Percentiles rank a stretch among this genome's conserved stretches.
These are phyloP conservation scores for Pseudois nayaur DNA, from an alignment of 2,113 vertebrate species.

Conservation along the genomic window DNA sequence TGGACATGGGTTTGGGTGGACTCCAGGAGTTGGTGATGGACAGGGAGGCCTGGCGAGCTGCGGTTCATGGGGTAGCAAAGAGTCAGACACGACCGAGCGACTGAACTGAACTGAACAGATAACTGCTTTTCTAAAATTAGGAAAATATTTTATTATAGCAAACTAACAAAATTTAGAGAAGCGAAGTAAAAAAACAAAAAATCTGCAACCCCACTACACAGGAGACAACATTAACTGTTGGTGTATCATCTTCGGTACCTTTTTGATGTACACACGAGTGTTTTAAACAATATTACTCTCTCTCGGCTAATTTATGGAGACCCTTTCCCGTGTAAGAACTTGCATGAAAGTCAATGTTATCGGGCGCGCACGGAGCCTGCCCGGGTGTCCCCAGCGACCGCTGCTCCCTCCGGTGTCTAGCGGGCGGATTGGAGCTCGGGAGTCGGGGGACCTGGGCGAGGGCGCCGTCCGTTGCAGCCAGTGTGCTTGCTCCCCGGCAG, in stretches of 20 bases:
- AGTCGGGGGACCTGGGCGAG: not conserved
- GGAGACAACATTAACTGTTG: not conserved
- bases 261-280: not conserved
- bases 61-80: too few relatives aligned
- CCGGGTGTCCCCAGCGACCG: not conserved
- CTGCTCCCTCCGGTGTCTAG: not conserved
- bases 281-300: not conserved
- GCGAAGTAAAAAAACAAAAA: not conserved
- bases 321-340: not conserved
- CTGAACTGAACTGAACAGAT: not conserved
- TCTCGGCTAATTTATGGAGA: not conserved
- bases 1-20: too few relatives aligned
- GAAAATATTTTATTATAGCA: not conserved
- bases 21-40: too few relatives aligned
- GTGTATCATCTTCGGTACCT: not conserved
- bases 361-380: rapidly evolving
- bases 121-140: not conserved
- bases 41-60: too few relatives aligned
- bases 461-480: not conserved
- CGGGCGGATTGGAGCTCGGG: not conserved
- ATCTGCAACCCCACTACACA: too few relatives aligned
- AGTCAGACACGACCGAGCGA: too few relatives aligned
- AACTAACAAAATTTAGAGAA: not conserved
- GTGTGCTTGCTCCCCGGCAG: not conserved
- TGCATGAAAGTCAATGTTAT: not conserved